Conservation (phyloP, 2,113 vertebrate genomes). For the Eleginops maclovinus region DNA sequence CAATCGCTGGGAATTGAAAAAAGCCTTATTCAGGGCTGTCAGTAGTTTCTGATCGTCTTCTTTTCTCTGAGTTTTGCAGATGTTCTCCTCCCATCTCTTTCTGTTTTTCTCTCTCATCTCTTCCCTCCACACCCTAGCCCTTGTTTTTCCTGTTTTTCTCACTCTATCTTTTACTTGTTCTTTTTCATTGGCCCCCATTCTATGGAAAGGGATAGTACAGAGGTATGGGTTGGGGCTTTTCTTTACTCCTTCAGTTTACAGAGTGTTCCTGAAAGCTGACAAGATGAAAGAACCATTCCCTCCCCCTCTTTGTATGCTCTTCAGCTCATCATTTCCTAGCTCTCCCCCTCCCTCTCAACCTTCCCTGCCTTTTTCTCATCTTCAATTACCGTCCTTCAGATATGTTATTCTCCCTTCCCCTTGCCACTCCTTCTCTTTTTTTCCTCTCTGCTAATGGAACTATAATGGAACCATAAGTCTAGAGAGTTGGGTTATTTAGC, state of each 20-base stretch:
- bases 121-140: neutral
- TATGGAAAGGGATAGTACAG: slow-evolving; percentile 30
- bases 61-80: slow-evolving; percentile 14
- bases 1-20: slow-evolving; percentile 50
- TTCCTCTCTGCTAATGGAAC: slow-evolving; percentile 55
- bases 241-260: slow-evolving; percentile 43
- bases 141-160: slow-evolving; percentile 12
- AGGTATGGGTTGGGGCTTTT: slow-evolving; percentile 26
- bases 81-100: slow-evolving; percentile 16
- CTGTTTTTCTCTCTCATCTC: neutral
- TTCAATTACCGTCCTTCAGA: slow-evolving; percentile 52
- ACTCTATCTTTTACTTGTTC: neutral
- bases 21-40: slow-evolving; percentile 52
- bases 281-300: slow-evolving; percentile 63
- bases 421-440: slow-evolving; percentile 3
- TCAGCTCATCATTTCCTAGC: slow-evolving; percentile 58
- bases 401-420: slow-evolving; percentile 34
- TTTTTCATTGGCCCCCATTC: slow-evolving; percentile 9
- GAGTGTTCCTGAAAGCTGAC: slow-evolving; percentile 52
- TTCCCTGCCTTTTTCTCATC: slow-evolving; percentile 51
- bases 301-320: slow-evolving; percentile 29
- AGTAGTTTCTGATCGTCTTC: slow-evolving; percentile 14
- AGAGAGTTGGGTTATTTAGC: slow-evolving; percentile 46
- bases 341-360: slow-evolving; percentile 54
- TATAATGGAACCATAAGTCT: slow-evolving; percentile 59